phyloP scores from a whole-genome alignment of 2,113 vertebrate species.

The Passer montanus region DNA sequence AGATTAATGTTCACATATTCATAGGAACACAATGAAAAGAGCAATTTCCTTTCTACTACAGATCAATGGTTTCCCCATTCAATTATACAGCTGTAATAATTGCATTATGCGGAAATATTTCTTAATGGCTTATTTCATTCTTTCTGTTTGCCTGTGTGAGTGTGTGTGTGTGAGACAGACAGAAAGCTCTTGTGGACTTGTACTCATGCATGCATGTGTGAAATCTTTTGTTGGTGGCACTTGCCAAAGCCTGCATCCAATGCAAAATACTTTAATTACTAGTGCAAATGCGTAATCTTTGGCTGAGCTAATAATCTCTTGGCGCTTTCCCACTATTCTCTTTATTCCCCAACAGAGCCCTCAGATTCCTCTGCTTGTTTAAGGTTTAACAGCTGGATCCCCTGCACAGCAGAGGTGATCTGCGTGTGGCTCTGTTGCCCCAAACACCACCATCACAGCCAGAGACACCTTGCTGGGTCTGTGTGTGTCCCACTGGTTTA shows the following conservation, averaged over 20 bases:
- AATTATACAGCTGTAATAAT: constrained; percentile 99
- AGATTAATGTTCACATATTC: constrained; percentile 93
- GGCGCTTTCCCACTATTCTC: constrained; percentile 59
- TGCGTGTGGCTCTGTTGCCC: neutral
- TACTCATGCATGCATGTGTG: constrained; percentile 29
- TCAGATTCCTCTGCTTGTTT: constrained; percentile 47
- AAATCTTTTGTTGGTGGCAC: constrained; percentile 76
- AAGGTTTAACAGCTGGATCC: constrained; percentile 28
- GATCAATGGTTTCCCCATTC: constrained; percentile 99
- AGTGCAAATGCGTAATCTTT: constrained; percentile 71
- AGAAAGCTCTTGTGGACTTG: constrained; percentile 35
- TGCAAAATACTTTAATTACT: constrained; percentile 79
- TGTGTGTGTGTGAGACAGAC: neutral
- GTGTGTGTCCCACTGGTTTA: neutral
- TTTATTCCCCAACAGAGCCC: constrained; percentile 41
- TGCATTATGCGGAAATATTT: constrained; percentile 89
- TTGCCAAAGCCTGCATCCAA: constrained; percentile 73
- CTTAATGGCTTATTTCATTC: constrained; percentile 86
- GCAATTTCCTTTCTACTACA: constrained; percentile 97
- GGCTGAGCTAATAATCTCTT: constrained; percentile 72
- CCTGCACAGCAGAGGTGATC: neutral
- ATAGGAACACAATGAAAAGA: constrained; percentile 95
- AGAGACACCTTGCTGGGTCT: neutral
- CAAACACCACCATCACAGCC: neutral
- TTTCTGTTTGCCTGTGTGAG: constrained; percentile 71